Base-by-base conservation (phyloP, 1,140 invertebrate species). In the Ridgeia piscesae region DNA sequence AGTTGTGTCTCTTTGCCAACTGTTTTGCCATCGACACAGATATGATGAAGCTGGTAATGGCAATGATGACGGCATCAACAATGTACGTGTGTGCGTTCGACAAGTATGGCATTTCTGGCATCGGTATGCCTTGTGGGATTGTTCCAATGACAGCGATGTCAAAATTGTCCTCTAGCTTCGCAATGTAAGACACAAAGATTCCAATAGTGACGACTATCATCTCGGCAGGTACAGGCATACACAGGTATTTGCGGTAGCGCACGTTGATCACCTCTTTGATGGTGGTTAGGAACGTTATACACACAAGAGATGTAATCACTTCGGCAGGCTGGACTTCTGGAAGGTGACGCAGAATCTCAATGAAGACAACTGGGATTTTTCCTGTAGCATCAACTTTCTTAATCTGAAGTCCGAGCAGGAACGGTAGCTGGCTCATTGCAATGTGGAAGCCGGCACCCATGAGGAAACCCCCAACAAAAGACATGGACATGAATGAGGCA, bases 21-120 rank as follows among this genome's bases (percentile, higher is more conserved):
- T 98, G 98, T 91, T 98, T 96, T 0, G 97, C 98, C 98, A 99
- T 98, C 0, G 98, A 99, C 96, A 99, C 98, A 0, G 97, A 97
- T 35, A 98, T 97, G 0, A 98, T 98, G 95, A 98, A 99, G 0
- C 98, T 97, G 0, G 99, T 98, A 95, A 99, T 97, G 1, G 98
- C 97, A 93, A 99, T 98, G 4, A 98, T 96, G 89, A 98, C 95
- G 91, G 97, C 96, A 94, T 98, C 97, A 0, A 97, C 77, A 8
- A 97, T 93, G 88, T 92, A 92, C 1, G 48, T 89, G 14, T 88
- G 35, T 33, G 88, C 58, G 50, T 92, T 48, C 14, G 33, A 34
- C 91, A 93, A 34, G 27, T 34, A 33, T 88, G 93, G 93, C 33
- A 93, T n/a, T n/a, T 34, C 31, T 17, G 93, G 93, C 9, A 48